A percentile compares a stretch with the other conserved stretches of the same genome.
phyloP scores from a whole-genome alignment of 2,888 invertebrate species.

The Coelogynopora nodosa region DNA sequence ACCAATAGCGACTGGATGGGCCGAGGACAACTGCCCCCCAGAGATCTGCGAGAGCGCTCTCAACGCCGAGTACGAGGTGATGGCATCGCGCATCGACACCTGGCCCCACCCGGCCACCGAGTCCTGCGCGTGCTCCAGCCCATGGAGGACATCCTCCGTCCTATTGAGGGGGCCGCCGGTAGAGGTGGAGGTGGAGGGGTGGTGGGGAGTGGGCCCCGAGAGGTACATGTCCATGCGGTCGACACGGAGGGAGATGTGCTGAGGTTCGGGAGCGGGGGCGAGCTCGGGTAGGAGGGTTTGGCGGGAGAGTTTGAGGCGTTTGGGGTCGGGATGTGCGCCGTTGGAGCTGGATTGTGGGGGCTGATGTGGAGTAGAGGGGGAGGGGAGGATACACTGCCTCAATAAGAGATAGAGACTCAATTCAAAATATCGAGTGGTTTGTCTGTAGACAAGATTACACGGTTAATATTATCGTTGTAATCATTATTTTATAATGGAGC shows the following conservation, averaged over 20 bases:
- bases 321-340: too few relatives aligned
- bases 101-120: not conserved
- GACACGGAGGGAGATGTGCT: not conserved
- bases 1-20: not conserved
- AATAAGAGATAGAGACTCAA: too few relatives aligned
- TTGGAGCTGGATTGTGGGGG: too few relatives aligned
- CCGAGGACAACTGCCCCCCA: not conserved
- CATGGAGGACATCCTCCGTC: not conserved
- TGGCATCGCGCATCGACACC: not conserved
- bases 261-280: not conserved
- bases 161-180: not conserved
- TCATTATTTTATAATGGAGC: too few relatives aligned
- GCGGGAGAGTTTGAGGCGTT: not conserved
- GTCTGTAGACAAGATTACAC: too few relatives aligned
- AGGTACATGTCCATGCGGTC: constrained; percentile 32
- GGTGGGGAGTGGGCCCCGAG: not conserved
- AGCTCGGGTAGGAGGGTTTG: not conserved
- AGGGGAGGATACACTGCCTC: too few relatives aligned
- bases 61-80: not conserved
- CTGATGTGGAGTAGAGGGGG: too few relatives aligned
- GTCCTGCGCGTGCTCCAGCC: not conserved
- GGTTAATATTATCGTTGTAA: too few relatives aligned
- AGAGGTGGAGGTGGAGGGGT: not conserved
- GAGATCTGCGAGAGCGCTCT: not conserved
- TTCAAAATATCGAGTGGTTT: too few relatives aligned